phyloP scores from a whole-genome alignment of 2,888 invertebrate genomes.

The Bedellia somnulentella region DNA sequence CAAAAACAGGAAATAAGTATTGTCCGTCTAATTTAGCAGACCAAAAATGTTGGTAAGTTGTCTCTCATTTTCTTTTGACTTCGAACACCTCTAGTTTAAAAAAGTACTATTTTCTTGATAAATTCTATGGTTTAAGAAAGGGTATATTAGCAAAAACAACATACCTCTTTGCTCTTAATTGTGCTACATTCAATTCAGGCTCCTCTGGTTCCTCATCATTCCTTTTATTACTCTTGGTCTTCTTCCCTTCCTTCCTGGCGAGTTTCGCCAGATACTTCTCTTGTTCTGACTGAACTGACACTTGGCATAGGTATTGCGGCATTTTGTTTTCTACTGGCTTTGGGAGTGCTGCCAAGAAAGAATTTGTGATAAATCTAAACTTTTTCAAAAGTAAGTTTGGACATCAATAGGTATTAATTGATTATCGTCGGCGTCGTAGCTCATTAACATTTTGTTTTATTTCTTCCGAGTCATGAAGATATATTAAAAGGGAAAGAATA shows the following conservation, averaged over 20 bases:
- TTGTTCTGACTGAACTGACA: conserved; percentile 80
- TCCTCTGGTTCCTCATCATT: conserved; percentile 43
- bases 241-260: conserved; percentile 83
- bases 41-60: no score
- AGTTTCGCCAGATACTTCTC: conserved; percentile 78
- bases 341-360: background rate
- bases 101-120: background rate
- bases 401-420: conserved; percentile 9
- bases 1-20: no score
- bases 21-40: no score
- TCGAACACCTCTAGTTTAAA: no score
- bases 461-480: no score
- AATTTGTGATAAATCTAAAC: conserved; percentile 11
- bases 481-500: no score
- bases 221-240: conserved; percentile 50
- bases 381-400: background rate
- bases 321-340: conserved; percentile 42
- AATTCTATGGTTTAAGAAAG: no score
- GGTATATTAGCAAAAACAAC: no score
- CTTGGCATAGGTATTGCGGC: conserved; percentile 77
- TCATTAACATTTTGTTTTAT: no score
- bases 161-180: conserved; percentile 57
- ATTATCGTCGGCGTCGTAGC: no score
- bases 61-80: no score
- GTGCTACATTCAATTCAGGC: conserved; percentile 53